Base-by-base conservation (phyloP, 1,140 invertebrate species). In the Limonius californicus region DNA sequence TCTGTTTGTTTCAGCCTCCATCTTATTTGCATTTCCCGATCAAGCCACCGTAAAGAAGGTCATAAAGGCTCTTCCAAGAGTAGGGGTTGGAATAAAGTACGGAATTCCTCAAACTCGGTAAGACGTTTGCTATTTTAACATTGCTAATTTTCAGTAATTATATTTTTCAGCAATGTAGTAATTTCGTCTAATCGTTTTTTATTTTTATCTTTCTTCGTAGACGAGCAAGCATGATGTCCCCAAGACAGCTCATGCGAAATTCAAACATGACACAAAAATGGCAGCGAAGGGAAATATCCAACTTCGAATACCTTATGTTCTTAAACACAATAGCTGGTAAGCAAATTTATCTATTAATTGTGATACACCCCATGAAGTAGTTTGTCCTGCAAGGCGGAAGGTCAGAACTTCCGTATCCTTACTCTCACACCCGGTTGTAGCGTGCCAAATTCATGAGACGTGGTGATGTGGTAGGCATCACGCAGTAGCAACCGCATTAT, bases 241-340 rank as follows among this genome's bases (percentile, higher is more conserved):
- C 97, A 0, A 84, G 96, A 30, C 96, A 99, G 75, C 83, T 99
- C 67, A 99, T 99, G 90, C 87, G 95, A 62, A 93, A 95, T 79
- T 99, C 97, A 8, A 98, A 98, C 78, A 99, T 99, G 97, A 98
- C 95, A 2, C 94, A 97, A 80, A 98, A 98, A 80, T 99, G 97
- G 97, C 95, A 98, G 78, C 84, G 95, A 9, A 82, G 98, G 18
- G 97, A 99, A 79, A 98, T 99, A 67, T 97, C 95, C 47, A 99
- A 99, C 80, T 99, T 99, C 78, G 97, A 99, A 76, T 99, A 99
- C 79, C 84, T 99, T 64, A 99, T 99, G 97, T 99, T 99, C 81
- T 85, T 99, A 56, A 99, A 99, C 77, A 99, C 98, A 4, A 98
- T 99, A 68, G 97, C 97, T 59, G 96, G 93, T 95, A 76, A 84